Evolutionary conservation across 2,113 vertebrate genomes (phyloP).

Genomic region (Gasterosteus nipponicus): DNA sequence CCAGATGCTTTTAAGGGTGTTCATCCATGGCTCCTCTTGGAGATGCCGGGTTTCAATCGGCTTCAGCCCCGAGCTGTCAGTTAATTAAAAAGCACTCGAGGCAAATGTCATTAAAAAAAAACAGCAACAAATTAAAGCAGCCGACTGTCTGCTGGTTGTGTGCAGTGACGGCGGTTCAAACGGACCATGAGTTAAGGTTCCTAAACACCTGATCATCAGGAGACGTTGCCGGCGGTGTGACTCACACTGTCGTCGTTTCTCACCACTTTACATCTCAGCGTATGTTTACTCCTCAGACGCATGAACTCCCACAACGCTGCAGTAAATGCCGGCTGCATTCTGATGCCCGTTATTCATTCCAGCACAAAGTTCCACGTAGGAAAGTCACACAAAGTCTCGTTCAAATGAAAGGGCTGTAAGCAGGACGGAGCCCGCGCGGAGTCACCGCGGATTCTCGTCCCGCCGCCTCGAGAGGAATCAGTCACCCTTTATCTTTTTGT

Average conservation of each 20-base stretch:
- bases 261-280: neutral
- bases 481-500: slow-evolving; percentile 3
- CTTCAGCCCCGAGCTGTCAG: neutral
- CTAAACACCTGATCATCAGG: neutral
- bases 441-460: neutral
- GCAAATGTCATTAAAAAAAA: neutral
- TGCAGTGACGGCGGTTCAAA: neutral
- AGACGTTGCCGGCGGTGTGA: too few species aligned
- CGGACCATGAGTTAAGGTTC: neutral
- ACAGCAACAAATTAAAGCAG: neutral
- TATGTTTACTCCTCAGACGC: neutral
- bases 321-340: neutral
- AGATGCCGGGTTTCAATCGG: neutral
- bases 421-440: neutral
- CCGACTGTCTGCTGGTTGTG: neutral
- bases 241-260: neutral
- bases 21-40: neutral
- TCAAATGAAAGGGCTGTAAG: neutral
- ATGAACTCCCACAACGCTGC: neutral
- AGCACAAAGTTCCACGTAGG: neutral
- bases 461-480: slow-evolving; percentile 17
- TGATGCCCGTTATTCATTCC: neutral
- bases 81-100: neutral
- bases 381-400: neutral
- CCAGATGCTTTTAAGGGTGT: too few species aligned